These are phyloP conservation scores for Girardinichthys multiradiatus DNA, from an alignment of 2,113 vertebrate species.

Conservation along the genomic window DNA sequence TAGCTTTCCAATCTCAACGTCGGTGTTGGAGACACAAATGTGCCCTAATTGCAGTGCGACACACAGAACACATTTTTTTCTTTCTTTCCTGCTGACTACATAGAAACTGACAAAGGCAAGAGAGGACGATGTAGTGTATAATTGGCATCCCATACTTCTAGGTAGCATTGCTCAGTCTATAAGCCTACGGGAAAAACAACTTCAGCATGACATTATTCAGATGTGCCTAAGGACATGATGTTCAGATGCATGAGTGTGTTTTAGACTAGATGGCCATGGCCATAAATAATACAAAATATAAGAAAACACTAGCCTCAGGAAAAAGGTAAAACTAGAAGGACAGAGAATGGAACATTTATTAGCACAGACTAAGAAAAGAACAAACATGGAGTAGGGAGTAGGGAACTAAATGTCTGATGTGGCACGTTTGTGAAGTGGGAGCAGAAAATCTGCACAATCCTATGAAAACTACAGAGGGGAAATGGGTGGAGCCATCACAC, in stretches of 20 bases:
- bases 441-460: conserved; percentile 33
- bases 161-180: neutral
- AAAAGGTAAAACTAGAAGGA: neutral
- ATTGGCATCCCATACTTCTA: conserved; percentile 31
- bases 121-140: conserved; percentile 27
- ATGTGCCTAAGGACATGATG: neutral
- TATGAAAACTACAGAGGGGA: conserved; percentile 14
- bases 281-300: conserved; percentile 9
- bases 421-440: neutral
- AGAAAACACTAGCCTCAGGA: neutral
- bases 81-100: conserved; percentile 27
- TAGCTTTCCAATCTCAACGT: conserved; percentile 13
- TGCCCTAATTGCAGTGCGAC: conserved; percentile 41
- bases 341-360: conserved; percentile 13
- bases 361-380: neutral
- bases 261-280: conserved; percentile 2
- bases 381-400: neutral
- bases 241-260: conserved; percentile 12
- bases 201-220: neutral
- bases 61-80: conserved; percentile 1
- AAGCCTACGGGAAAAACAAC: conserved; percentile 22
- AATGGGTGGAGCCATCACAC: neutral
- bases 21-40: conserved; percentile 39
- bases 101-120: conserved; percentile 24
- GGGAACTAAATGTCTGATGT: conserved; percentile 37